Conservation (phyloP, 2,113 vertebrate species). For the Galeopterus variegatus region DNA sequence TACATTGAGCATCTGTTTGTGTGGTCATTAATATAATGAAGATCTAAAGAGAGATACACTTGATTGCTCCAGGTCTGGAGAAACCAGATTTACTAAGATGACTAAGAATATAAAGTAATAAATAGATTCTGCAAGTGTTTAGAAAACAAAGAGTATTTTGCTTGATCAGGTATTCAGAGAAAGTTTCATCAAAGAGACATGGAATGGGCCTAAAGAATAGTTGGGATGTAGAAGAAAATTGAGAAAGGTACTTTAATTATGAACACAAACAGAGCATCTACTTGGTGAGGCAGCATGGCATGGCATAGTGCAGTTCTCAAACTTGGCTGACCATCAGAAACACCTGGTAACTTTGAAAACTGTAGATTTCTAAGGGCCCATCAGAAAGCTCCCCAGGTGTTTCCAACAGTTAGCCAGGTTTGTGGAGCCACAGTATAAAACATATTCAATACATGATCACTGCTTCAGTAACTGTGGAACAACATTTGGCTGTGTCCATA, state of each 20-base stretch:
- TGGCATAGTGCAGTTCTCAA: background rate
- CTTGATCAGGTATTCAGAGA: background rate
- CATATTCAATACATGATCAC: background rate
- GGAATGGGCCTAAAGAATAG: background rate
- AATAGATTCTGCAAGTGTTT: background rate
- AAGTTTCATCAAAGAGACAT: background rate
- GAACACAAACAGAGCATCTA: no score
- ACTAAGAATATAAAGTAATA: background rate
- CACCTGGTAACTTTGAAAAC: background rate
- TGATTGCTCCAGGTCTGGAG: background rate
- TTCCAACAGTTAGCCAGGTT: background rate
- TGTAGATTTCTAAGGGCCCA: background rate
- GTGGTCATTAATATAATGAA: background rate
- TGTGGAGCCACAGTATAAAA: background rate
- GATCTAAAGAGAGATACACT: background rate
- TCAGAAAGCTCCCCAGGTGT: background rate
- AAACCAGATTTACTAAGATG: background rate
- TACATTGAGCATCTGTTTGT: background rate
- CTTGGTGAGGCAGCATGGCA: no score
- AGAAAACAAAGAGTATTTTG: background rate
- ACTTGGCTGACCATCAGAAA: background rate
- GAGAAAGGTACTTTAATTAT: no score
- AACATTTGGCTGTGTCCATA: constrained; percentile 18
- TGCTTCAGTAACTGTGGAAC: constrained; percentile 2
- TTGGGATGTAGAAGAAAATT: background rate